Conservation (phyloP, 2,888 invertebrate species). For the Pheosia gnoma region DNA sequence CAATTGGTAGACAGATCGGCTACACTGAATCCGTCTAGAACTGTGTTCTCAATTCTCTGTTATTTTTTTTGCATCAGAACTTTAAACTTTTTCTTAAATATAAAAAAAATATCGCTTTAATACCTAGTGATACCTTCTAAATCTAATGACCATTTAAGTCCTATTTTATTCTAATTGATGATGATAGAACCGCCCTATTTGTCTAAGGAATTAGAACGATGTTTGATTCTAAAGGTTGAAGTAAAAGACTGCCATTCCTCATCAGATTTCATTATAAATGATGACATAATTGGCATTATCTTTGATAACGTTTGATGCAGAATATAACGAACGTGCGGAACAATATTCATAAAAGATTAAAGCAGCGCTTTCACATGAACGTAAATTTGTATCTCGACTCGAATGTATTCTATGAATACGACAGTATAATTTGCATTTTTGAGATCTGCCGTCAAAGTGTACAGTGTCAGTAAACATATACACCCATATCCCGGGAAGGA, state of each 20-base stretch:
- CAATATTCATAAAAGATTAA: slow-evolving; percentile 17
- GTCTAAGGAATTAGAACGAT: too few relatives aligned
- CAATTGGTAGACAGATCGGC: neutral
- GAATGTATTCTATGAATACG: slow-evolving; percentile 27
- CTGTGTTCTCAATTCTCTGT: neutral
- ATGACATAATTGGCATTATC: slow-evolving; percentile 4
- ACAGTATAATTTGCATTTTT: slow-evolving; percentile 25
- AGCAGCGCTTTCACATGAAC: slow-evolving; percentile 19
- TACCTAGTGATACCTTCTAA: too few relatives aligned
- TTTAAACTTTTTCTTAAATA: neutral
- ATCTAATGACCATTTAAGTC: too few relatives aligned
- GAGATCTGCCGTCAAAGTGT: slow-evolving; percentile 12
- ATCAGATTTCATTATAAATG: neutral
- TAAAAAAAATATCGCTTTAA: too few relatives aligned
- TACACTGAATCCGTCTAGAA: neutral
- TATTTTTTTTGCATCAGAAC: neutral
- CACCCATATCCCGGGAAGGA: too few relatives aligned
- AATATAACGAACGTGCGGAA: neutral
- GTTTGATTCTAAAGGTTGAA: too few relatives aligned
- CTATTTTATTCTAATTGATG: too few relatives aligned
- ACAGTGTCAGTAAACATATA: neutral
- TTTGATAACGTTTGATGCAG: neutral
- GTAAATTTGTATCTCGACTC: slow-evolving; percentile 13
- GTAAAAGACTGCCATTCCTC: neutral
- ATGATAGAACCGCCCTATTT: too few relatives aligned